Percentiles rank a stretch among this genome's conserved stretches.
These are phyloP conservation scores for Chaetorhynchus papuensis DNA, from an alignment of 2,113 vertebrate species.

Conservation along the genomic window DNA sequence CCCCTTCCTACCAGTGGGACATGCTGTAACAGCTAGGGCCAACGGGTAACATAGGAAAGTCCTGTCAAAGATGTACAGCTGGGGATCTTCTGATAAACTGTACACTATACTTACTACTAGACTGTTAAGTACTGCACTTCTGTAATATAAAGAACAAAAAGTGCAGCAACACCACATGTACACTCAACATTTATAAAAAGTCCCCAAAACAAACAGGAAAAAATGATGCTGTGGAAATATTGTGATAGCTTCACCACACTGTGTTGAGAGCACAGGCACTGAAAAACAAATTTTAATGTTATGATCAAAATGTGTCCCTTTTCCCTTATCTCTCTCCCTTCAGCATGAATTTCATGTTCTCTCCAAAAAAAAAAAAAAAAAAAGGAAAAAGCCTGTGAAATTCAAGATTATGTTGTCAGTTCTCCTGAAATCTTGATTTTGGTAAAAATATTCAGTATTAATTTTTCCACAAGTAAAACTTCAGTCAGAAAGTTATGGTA, in stretches of 20 bases:
- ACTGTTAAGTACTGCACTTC: not conserved
- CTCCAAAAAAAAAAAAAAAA: not conserved
- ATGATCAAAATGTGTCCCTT: not conserved
- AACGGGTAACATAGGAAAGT: not conserved
- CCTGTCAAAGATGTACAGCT: not conserved
- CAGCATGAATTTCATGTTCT: not conserved
- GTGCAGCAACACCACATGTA: not conserved
- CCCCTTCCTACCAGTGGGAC: not conserved
- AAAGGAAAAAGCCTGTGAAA: not conserved
- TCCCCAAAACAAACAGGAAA: not conserved
- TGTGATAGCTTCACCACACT: not conserved
- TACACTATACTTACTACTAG: not conserved
- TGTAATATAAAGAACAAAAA: not conserved
- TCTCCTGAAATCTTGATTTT: conserved; percentile 5
- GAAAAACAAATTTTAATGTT: not conserved
- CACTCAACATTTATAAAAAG: not conserved
- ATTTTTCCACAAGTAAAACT: conserved; percentile 39
- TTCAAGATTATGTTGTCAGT: not conserved
- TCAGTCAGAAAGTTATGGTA: conserved; percentile 24
- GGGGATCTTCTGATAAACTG: not conserved
- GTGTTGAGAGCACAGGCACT: not conserved
- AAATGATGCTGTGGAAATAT: not conserved
- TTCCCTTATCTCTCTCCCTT: not conserved
- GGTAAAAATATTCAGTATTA: conserved; percentile 35
- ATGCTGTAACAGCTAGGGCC: not conserved